A percentile compares a stretch with the other conserved stretches of the same genome.
These are phyloP conservation scores for Seriola rivoliana DNA, from an alignment of 2,113 vertebrate species.

Conservation along the genomic window DNA sequence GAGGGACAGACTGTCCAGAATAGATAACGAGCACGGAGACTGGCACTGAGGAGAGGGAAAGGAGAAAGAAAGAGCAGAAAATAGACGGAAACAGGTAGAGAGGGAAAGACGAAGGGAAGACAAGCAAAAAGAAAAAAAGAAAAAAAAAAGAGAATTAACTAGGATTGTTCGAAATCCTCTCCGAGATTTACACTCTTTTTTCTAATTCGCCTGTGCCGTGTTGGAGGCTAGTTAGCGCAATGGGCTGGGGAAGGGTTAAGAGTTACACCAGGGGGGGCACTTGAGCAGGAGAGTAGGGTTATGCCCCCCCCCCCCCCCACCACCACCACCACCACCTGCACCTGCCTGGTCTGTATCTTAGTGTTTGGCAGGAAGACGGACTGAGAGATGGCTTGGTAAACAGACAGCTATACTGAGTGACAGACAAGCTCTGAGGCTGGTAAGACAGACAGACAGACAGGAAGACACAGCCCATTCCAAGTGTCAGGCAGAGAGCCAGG, in stretches of 20 bases:
- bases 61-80: conserved; percentile 9
- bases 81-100: conserved; percentile 49
- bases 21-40: conserved; percentile 73
- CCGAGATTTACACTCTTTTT: conserved; percentile 22
- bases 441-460: conserved; percentile 48
- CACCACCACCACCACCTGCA: conserved; percentile 10
- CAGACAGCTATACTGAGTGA: conserved; percentile 56
- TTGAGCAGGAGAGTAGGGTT: conserved; percentile 58
- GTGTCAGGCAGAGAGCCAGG: conserved; percentile 73
- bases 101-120: background rate
- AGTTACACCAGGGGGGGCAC: conserved; percentile 65
- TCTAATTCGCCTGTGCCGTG: conserved; percentile 47
- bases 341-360: conserved; percentile 37
- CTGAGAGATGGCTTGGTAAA: conserved; percentile 60
- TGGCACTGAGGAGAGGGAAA: conserved; percentile 36
- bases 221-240: conserved; percentile 54
- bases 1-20: conserved; percentile 78
- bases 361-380: conserved; percentile 52
- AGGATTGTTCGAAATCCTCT: conserved; percentile 49
- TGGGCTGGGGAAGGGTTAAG: conserved; percentile 58
- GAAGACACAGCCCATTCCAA: conserved; percentile 50
- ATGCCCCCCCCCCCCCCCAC: conserved; percentile 52
- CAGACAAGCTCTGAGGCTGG: conserved; percentile 55
- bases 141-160: conserved; percentile 56
- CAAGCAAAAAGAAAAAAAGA: conserved; percentile 18